A percentile compares a stretch with the other conserved stretches of the same genome.
Conservation (phyloP, 1,140 invertebrate species). For the Apis laboriosa region DNA sequence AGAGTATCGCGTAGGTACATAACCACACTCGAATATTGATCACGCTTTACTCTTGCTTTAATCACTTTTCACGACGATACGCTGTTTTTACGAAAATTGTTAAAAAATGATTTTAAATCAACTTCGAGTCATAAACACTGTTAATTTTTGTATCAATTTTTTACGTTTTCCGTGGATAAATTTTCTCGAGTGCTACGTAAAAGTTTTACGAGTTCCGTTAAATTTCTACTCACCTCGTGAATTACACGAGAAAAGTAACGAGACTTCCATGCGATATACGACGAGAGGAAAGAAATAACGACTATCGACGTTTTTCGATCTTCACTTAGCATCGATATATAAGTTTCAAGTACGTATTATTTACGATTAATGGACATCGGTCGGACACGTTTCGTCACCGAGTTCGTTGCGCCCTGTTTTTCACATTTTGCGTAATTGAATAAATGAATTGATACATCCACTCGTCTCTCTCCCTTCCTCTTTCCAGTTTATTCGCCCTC, state of each 20-base stretch:
- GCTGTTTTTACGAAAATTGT: background rate
- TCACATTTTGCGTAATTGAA: conserved; percentile 64
- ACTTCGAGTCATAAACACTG: too few species aligned
- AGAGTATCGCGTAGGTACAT: background rate
- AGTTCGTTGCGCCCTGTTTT: conserved; percentile 58
- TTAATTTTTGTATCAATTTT: background rate
- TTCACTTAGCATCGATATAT: background rate
- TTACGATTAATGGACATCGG: conserved; percentile 22
- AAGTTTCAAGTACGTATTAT: conserved; percentile 13
- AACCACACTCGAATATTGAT: too few species aligned
- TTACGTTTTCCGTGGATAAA: background rate
- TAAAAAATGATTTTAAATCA: too few species aligned
- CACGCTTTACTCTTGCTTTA: conserved; percentile 3
- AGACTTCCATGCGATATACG: too few species aligned
- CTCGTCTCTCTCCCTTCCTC: background rate
- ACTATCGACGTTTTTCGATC: background rate
- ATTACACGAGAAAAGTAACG: conserved; percentile 27
- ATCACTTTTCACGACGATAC: too few species aligned
- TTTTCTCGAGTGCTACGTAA: background rate
- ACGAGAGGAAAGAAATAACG: background rate
- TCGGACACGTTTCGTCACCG: conserved; percentile 10
- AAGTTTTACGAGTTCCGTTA: background rate
- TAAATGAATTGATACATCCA: conserved; percentile 63
- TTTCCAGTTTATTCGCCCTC: conserved; percentile 32
- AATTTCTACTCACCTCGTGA: background rate